Percentiles rank a stretch among this genome's conserved stretches.
phyloP scores from a whole-genome alignment of 2,888 invertebrate species.

The Nemapogon koenigi region DNA sequence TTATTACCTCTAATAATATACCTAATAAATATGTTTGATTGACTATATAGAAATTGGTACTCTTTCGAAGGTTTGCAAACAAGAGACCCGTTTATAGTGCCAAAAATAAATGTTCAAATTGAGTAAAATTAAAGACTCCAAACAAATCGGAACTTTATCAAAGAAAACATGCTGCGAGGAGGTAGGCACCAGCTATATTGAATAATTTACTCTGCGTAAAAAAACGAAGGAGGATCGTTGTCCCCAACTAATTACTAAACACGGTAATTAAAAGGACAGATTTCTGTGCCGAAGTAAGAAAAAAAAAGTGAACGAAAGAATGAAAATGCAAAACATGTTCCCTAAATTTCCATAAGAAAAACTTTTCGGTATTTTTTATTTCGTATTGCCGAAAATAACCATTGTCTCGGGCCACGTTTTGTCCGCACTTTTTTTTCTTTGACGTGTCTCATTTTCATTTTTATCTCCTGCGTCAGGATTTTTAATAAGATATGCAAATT shows the following conservation, averaged over 20 bases:
- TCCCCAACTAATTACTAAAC: conserved; percentile 64
- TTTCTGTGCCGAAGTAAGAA: conserved; percentile 35
- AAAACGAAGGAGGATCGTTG: conserved; percentile 50
- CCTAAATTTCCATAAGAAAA: conserved; percentile 60
- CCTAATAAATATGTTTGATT: too few relatives aligned
- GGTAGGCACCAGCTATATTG: too few relatives aligned
- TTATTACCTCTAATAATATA: too few relatives aligned
- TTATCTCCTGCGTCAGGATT: conserved; percentile 51
- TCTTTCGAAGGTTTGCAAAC: too few relatives aligned
- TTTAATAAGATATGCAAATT: conserved; percentile 63
- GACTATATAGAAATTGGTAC: too few relatives aligned
- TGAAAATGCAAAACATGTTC: conserved; percentile 61
- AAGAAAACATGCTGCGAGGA: too few relatives aligned
- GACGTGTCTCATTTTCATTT: conserved; percentile 60
- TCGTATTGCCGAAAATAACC: conserved; percentile 56
- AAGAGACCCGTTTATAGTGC: too few relatives aligned
- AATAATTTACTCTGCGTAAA: conserved; percentile 16
- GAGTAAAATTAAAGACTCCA: too few relatives aligned
- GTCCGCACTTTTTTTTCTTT: conserved; percentile 45
- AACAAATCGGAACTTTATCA: too few relatives aligned
- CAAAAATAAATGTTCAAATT: too few relatives aligned
- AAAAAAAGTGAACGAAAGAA: conserved; percentile 44
- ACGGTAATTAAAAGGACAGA: conserved; percentile 65
- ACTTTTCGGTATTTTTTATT: conserved; percentile 41
- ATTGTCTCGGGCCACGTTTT: conserved; percentile 51